These are phyloP conservation scores for Rhynchophorus ferrugineus DNA, from an alignment of 1,140 invertebrate species.

Conservation along the genomic window DNA sequence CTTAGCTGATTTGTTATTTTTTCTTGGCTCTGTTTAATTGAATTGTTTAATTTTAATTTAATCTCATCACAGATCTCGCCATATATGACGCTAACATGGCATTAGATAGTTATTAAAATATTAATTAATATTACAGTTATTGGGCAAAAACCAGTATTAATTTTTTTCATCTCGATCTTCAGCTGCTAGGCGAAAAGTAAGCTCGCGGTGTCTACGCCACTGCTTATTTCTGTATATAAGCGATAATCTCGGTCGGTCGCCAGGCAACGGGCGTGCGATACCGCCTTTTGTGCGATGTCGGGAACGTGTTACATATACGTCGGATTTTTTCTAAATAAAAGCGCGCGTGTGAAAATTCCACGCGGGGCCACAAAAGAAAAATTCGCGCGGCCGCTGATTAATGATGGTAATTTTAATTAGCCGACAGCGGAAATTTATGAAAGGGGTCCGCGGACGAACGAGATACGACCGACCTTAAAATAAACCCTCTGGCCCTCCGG, in stretches of 20 bases:
- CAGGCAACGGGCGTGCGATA: constrained; percentile 14
- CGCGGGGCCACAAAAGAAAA: constrained; percentile 2
- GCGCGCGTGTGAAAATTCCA: constrained; percentile 10
- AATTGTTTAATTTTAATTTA: too few relatives aligned
- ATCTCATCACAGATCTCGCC: too few relatives aligned
- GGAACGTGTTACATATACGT: constrained; percentile 7
- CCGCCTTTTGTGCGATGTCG: constrained; percentile 15
- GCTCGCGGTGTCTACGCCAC: too few relatives aligned
- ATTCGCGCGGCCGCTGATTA: constrained; percentile 5
- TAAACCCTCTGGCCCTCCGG: not conserved
- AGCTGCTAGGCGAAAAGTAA: too few relatives aligned
- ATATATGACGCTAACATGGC: too few relatives aligned
- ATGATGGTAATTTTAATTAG: constrained; percentile 13
- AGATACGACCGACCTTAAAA: not conserved
- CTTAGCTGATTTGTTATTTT: too few relatives aligned
- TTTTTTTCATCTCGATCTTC: too few relatives aligned
- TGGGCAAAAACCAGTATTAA: too few relatives aligned
- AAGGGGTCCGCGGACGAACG: not conserved
- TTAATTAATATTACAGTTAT: too few relatives aligned
- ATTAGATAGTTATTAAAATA: too few relatives aligned
- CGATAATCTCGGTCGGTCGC: constrained; percentile 13
- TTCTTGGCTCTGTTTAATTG: too few relatives aligned
- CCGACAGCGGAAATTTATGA: constrained; percentile 1
- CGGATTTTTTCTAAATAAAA: constrained; percentile 18
- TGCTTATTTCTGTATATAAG: constrained; percentile 9